Evolutionary conservation across 2,888 invertebrate genomes (phyloP).

Genomic region (Phorcus lineatus): DNA sequence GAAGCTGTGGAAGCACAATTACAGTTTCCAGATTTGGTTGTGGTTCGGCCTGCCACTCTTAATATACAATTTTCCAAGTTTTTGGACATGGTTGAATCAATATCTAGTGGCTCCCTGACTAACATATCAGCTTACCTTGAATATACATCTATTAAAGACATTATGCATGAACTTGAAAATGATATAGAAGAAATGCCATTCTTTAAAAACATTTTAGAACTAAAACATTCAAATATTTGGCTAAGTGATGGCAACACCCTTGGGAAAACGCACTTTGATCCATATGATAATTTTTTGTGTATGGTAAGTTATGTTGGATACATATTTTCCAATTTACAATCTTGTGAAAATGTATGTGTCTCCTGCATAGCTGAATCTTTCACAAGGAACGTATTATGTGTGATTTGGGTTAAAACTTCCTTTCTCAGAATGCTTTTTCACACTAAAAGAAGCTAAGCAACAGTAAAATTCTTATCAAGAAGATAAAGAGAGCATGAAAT

Average conservation of each 20-base stretch:
- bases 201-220: conserved; percentile 51
- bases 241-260: conserved; percentile 74
- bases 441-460: no score
- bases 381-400: not conserved
- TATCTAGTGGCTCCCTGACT: conserved; percentile 47
- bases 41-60: conserved; percentile 70
- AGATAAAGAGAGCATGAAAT: no score
- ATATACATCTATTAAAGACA: conserved; percentile 70
- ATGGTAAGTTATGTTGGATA: conserved; percentile 57
- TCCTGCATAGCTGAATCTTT: not conserved
- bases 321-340: not conserved
- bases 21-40: conserved; percentile 69
- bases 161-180: conserved; percentile 60
- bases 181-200: conserved; percentile 68
- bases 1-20: conserved; percentile 57
- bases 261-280: conserved; percentile 74
- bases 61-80: conserved; percentile 70
- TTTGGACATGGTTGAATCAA: conserved; percentile 63
- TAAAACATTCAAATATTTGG: conserved; percentile 71
- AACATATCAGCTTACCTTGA: conserved; percentile 73
- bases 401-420: not conserved
- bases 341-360: not conserved
- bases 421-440: not conserved
- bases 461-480: no score
- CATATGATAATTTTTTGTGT: conserved; percentile 73